Base-by-base conservation (phyloP, 2,797 vertebrate species). In the Halcyon leucocephala region DNA sequence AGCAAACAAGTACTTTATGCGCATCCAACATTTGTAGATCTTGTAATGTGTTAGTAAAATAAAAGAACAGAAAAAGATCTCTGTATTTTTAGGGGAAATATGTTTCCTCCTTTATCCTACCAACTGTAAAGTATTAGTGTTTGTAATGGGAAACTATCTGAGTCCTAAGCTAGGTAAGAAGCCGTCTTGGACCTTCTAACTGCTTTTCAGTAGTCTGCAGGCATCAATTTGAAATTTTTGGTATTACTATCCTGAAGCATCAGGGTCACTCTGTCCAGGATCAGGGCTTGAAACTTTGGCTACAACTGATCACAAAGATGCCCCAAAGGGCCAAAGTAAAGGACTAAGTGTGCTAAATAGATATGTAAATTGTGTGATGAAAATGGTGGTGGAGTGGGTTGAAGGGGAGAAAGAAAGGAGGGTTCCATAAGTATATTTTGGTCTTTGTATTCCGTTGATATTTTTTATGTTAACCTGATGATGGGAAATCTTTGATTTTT, bases 311-410 rank as follows among this genome's bases (percentile, higher is more conserved):
- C 21, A 29, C 7, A 33, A 60, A 73, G 28, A 31, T 62, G n/a
- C 18, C 14, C 12, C 35, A 49, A 24, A 31, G 21, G 66, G 16
- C 10, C 69, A 42, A 31, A 72, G 54, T 8, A 12, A 15, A 70
- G 35, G 4, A 79, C 26, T 20, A 6, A 18, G 12, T 7, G 13
- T 31, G 19, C 17, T 22, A 20, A 70, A 61, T 7, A 57, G 31
- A 29, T 31, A 4, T 9, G 19, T 25, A 54, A 65, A 64, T 17
- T 72, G 4, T 58, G 11, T 0, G 0, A 21, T 42, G 46, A 31
- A 55, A 22, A 6, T 10, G 29, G 18, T 35, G 25, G 12, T 49
- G 31, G 14, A 3, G 6, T 15, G 13, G 8, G 13, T 25, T 37
- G 33, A 54, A 57, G 21, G 18, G 7, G 46, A 31, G 11, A 35